A percentile compares a stretch with the other conserved stretches of the same genome.
Evolutionary conservation across 2,888 invertebrate species (phyloP).

Genomic region (Drosophila meridiana): DNA sequence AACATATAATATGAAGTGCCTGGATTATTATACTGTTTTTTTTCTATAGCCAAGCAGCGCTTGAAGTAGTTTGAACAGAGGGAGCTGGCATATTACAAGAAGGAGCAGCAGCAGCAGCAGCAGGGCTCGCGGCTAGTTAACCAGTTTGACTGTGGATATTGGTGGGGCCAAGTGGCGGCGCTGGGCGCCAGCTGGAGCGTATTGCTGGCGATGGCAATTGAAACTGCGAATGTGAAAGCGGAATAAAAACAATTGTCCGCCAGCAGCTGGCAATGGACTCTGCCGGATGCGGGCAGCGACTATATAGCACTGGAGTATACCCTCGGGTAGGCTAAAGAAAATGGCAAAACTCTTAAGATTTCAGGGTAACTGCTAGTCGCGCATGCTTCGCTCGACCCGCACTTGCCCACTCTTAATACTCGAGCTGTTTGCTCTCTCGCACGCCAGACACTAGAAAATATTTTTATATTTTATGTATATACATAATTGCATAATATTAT

Average conservation of each 20-base stretch:
- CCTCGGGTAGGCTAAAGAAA: too few species aligned
- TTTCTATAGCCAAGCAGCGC: not conserved
- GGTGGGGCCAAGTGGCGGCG: slow-evolving; percentile 17
- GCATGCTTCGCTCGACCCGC: not conserved
- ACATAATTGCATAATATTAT: slow-evolving; percentile 27
- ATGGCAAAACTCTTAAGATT: too few species aligned
- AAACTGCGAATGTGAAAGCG: slow-evolving; percentile 35
- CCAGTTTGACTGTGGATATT: slow-evolving; percentile 48
- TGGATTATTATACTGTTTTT: slow-evolving; percentile 1
- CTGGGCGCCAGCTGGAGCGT: not conserved
- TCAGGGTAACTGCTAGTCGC: not conserved
- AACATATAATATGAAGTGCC: not conserved
- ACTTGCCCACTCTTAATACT: not conserved
- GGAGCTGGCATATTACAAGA: slow-evolving; percentile 7
- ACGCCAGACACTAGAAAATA: slow-evolving; percentile 19
- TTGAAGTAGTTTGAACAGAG: slow-evolving; percentile 13
- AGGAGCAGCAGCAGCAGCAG: slow-evolving; percentile 5
- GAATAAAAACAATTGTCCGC: slow-evolving; percentile 39
- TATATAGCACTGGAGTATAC: too few species aligned
- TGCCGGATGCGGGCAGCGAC: too few species aligned
- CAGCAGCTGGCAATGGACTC: slow-evolving; percentile 18
- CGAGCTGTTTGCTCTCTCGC: slow-evolving; percentile 14
- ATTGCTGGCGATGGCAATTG: slow-evolving; percentile 29
- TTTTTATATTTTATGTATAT: slow-evolving; percentile 25
- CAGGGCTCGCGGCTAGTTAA: slow-evolving; percentile 36